Evolutionary conservation across 2,888 invertebrate genomes (phyloP), one percentile per base, ranked within the genome.

Genomic region (Napeogenes inachia): DNA sequence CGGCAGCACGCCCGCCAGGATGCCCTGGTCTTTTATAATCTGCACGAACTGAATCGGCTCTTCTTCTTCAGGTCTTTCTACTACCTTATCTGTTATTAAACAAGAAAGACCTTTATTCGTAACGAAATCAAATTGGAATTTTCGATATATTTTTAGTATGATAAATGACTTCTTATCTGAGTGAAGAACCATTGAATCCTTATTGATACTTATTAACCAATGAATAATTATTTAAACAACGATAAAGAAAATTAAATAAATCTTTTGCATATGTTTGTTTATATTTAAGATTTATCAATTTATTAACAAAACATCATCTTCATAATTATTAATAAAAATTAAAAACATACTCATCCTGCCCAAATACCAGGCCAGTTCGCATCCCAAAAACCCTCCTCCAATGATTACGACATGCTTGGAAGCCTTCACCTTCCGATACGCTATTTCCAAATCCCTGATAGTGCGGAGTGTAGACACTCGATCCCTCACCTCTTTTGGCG

Each of bases 311-410:
- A 54, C 30, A 50, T 46, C 12, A 54, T 45, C 8, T 3, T 2
- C 6, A 13, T 21, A 8, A 32, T 30, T 46, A 4, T 13, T n/a
- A 38, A 38, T 35, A 13, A 32, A 5, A 2, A 33, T 33, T 21
- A 12, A 58, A 33, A 35, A 47, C 84, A 79, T 53, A 89, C 89
- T 79, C 81, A 80, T 84, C 58, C 74, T 75, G 13, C 78, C 86
- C 12, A 89, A 66, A 59, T 79, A 67, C 81, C 84, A 89, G 5
- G 89, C 84, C 38, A 90, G 77, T 66, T 90, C 89, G 30, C 77
- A 78, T 32, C 87, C 89, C 0, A 90, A 67, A 2, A 72, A 47
- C 0, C 89, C 89, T 0, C 77, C 89, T 0, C 89, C 89, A 10
- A 90, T 73, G 21, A 90, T 69, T 10, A 79, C 78, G 4, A 89